A percentile compares a stretch with the other conserved stretches of the same genome.
phyloP scores from a whole-genome alignment of 2,888 invertebrate genomes.

The Synanthedon vespiformis region DNA sequence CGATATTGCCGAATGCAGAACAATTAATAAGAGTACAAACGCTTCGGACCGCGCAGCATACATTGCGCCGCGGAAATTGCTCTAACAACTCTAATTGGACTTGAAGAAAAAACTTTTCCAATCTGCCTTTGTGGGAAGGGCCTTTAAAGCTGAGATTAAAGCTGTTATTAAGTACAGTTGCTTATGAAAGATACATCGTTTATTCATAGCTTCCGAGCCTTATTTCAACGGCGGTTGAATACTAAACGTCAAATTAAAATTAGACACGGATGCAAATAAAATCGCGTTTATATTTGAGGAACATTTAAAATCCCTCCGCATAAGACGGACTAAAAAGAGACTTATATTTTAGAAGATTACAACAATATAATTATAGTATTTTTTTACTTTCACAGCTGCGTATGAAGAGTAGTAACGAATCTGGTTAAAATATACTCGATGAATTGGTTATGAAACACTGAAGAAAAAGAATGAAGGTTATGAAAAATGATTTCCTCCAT shows the following conservation, averaged over 20 bases:
- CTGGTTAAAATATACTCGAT: too few species aligned
- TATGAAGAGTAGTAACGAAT: too few species aligned
- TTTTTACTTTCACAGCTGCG: too few species aligned
- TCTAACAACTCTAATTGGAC: constrained; percentile 66
- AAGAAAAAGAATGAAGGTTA: too few species aligned
- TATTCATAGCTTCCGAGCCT: constrained; percentile 12
- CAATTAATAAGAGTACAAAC: background rate
- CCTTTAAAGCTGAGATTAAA: constrained; percentile 49
- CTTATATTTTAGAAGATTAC: too few species aligned
- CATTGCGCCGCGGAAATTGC: constrained; percentile 48
- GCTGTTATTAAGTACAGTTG: constrained; percentile 33
- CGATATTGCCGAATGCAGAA: background rate
- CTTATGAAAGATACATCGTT: constrained; percentile 26
- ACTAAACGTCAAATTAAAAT: constrained; percentile 5
- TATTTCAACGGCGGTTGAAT: background rate
- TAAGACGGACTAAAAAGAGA: too few species aligned
- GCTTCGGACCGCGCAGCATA: constrained; percentile 19
- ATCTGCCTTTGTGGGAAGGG: constrained; percentile 58
- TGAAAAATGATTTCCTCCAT: too few species aligned
- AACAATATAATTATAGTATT: too few species aligned
- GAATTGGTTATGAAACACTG: too few species aligned
- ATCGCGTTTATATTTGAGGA: constrained; percentile 3
- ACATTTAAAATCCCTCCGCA: background rate
- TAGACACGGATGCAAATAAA: constrained; percentile 6
- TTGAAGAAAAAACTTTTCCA: constrained; percentile 66